phyloP scores from a whole-genome alignment of 2,888 invertebrate species.

The Linnaemya tessellans region DNA sequence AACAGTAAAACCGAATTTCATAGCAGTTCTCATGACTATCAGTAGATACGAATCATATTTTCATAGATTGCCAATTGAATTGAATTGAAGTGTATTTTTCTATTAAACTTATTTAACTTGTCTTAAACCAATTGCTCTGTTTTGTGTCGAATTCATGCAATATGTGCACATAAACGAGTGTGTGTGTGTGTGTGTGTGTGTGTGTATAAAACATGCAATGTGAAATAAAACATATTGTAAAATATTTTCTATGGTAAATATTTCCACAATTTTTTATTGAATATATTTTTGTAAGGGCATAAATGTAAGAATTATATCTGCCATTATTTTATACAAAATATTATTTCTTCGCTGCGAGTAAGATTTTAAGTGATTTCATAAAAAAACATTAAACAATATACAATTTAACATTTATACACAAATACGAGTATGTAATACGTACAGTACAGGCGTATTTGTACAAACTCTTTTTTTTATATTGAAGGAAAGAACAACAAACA shows the following conservation, averaged over 20 bases:
- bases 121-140: slow-evolving; percentile 3
- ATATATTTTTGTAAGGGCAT: slow-evolving; percentile 34
- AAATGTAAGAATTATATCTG: slow-evolving; percentile 31
- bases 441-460: slow-evolving; percentile 7
- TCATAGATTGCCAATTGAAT: slow-evolving; percentile 49
- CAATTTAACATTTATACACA: neutral
- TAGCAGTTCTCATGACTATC: slow-evolving; percentile 30
- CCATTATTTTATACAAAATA: neutral
- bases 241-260: slow-evolving; percentile 48
- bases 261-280: slow-evolving; percentile 34
- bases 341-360: slow-evolving; percentile 75
- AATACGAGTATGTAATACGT: neutral
- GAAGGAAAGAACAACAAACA: slow-evolving; percentile 40
- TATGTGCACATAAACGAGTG: neutral
- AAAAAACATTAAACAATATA: slow-evolving; percentile 74
- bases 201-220: neutral
- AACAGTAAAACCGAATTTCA: slow-evolving; percentile 9
- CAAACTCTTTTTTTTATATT: neutral
- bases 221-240: slow-evolving; percentile 42
- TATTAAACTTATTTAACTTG: slow-evolving; percentile 7
- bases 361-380: slow-evolving; percentile 81
- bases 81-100: slow-evolving; percentile 22
- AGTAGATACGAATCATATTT: slow-evolving; percentile 62
- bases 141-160: neutral
- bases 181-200: too few species aligned